Conservation (phyloP, 2,888 invertebrate genomes). For the Drosophila multiciliata region DNA sequence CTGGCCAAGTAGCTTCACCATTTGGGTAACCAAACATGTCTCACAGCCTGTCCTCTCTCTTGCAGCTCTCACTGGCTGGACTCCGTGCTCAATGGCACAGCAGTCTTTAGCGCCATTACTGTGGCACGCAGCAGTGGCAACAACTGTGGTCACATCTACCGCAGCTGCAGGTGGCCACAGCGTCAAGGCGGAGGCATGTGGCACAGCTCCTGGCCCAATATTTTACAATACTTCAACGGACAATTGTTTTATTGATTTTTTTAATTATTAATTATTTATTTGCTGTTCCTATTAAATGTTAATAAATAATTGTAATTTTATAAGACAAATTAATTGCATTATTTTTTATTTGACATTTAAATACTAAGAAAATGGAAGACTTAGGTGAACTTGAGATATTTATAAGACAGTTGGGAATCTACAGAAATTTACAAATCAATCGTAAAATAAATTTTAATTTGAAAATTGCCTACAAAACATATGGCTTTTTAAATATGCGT, state of each 20-base stretch:
- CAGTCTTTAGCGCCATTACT: conserved; percentile 86
- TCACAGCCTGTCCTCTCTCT: background rate
- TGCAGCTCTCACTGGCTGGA: conserved; percentile 83
- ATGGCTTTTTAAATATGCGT: background rate
- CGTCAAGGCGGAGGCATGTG: conserved; percentile 17
- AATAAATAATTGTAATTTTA: background rate
- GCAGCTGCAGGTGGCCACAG: conserved; percentile 84
- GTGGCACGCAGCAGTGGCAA: conserved; percentile 83
- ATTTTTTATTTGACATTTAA: background rate
- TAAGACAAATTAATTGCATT: background rate
- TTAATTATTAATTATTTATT: conserved; percentile 36
- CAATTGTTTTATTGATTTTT: background rate
- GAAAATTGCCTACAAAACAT: background rate
- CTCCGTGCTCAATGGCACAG: conserved; percentile 85
- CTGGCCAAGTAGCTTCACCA: conserved; percentile 83
- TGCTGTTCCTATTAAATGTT: conserved; percentile 5
- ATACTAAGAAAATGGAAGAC: background rate
- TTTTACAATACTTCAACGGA: conserved; percentile 45
- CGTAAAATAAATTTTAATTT: background rate
- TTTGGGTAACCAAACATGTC: background rate
- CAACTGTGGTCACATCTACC: conserved; percentile 85
- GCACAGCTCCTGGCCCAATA: conserved; percentile 41
- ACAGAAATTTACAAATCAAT: background rate
- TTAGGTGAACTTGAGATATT: background rate
- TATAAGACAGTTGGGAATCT: background rate